phyloP scores from a whole-genome alignment of 2,888 invertebrate genomes.

The Cremastinae sp. region DNA sequence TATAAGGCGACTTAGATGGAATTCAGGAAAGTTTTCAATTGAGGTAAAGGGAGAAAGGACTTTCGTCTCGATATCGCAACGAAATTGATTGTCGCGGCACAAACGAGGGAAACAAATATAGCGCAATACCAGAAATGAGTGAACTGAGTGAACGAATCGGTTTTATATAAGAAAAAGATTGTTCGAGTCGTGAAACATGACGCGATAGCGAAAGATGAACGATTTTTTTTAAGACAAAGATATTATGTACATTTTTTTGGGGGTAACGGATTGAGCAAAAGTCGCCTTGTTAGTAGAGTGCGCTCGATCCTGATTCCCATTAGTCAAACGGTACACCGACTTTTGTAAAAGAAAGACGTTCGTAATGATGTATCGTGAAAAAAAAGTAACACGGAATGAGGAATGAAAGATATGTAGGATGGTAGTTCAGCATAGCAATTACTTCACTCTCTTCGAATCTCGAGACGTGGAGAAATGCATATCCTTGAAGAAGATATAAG shows the following conservation, averaged over 20 bases:
- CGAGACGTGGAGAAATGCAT: conserved; percentile 67
- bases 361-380: not conserved
- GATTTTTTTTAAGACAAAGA: conserved; percentile 3
- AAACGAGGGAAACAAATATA: conserved; percentile 43
- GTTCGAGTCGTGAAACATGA: conserved; percentile 52
- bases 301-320: conserved; percentile 49
- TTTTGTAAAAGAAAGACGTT: conserved; percentile 40
- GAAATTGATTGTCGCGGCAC: conserved; percentile 57
- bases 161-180: conserved; percentile 53
- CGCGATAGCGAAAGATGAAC: conserved; percentile 50
- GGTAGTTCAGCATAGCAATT: conserved; percentile 56
- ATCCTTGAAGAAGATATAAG: conserved; percentile 64
- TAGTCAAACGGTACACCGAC: conserved; percentile 55
- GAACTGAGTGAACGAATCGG: conserved; percentile 43
- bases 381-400: not conserved
- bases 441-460: conserved; percentile 63
- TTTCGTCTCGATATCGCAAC: conserved; percentile 44
- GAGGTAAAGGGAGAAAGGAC: conserved; percentile 30
- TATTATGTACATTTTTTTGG: conserved; percentile 53
- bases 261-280: conserved; percentile 30
- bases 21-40: conserved; percentile 45
- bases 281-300: conserved; percentile 54
- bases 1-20: conserved; percentile 48
- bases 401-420: conserved; percentile 6
- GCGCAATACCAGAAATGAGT: conserved; percentile 53